A percentile compares a stretch with the other conserved stretches of the same genome.
Conservation (phyloP, 2,888 invertebrate species). For the Chirona hameri region DNA sequence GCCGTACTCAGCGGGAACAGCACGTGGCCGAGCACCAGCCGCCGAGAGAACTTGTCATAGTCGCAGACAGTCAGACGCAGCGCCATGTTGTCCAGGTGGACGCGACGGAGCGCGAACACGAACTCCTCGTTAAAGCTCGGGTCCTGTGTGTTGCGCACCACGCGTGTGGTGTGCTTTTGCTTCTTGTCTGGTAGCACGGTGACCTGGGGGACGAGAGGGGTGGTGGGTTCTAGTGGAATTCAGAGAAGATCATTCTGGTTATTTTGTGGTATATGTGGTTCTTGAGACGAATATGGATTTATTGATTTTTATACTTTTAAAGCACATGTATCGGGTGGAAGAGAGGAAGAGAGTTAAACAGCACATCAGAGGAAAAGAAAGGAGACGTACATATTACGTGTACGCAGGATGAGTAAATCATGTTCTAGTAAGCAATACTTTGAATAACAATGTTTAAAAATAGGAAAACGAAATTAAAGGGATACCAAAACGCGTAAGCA, state of each 20-base stretch:
- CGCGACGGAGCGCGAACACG: not conserved
- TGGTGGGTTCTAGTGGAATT: not conserved
- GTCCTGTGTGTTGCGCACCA: slow-evolving; percentile 25
- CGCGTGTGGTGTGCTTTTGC: slow-evolving; percentile 4
- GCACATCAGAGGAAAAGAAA: not conserved
- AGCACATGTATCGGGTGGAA: not conserved
- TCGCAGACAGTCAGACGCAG: slow-evolving; percentile 23
- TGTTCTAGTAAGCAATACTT: no score
- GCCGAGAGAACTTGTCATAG: slow-evolving; percentile 22
- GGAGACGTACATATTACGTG: no score
- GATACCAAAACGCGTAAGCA: no score
- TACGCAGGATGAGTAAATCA: no score
- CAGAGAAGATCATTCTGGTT: not conserved
- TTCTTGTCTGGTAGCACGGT: not conserved
- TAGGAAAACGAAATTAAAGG: no score
- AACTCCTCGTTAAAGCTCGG: slow-evolving; percentile 4
- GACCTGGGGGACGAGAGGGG: not conserved
- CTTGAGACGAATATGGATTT: no score
- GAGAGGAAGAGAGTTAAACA: not conserved
- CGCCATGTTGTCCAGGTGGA: not conserved
- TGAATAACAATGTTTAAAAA: no score
- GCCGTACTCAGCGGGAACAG: not conserved
- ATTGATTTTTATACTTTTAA: not conserved
- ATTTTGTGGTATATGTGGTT: not conserved
- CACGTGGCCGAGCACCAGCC: slow-evolving; percentile 7